Conservation (phyloP, 1,140 invertebrate species). For the Whitmania pigra region DNA sequence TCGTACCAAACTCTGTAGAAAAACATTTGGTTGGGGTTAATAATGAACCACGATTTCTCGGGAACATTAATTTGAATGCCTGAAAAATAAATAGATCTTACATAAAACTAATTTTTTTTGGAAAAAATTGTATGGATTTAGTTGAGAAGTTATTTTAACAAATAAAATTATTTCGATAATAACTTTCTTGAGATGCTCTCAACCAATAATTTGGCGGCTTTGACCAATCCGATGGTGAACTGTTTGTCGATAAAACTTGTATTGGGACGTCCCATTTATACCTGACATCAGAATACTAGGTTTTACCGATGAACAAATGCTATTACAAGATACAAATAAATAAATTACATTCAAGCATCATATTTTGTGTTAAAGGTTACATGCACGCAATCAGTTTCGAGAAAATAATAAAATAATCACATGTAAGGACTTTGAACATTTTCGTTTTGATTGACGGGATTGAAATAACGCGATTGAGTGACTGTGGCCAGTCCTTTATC, state of each 20-base stretch:
- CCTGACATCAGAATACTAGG: not conserved
- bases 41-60: not conserved
- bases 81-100: too few relatives aligned
- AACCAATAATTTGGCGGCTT: constrained; percentile 7
- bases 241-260: not conserved
- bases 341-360: not conserved
- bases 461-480: constrained; percentile 3
- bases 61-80: not conserved
- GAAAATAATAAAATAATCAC: not conserved
- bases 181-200: not conserved
- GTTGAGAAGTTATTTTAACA: not conserved
- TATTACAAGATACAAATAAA: not conserved
- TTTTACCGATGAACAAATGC: not conserved
- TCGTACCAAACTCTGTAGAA: constrained; percentile 6
- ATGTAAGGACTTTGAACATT: not conserved
- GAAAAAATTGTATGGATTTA: not conserved
- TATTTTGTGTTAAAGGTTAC: not conserved
- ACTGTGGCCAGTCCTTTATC: not conserved
- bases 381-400: not conserved
- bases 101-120: too few relatives aligned
- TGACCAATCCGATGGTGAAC: not conserved
- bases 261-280: constrained; percentile 13
- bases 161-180: not conserved
- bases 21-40: constrained; percentile 7
- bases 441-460: not conserved